Evolutionary conservation across 23 tunicate genomes (phyloP), one percentile per base, ranked within the genome.

Genomic region (Aplidium turbinatum): DNA sequence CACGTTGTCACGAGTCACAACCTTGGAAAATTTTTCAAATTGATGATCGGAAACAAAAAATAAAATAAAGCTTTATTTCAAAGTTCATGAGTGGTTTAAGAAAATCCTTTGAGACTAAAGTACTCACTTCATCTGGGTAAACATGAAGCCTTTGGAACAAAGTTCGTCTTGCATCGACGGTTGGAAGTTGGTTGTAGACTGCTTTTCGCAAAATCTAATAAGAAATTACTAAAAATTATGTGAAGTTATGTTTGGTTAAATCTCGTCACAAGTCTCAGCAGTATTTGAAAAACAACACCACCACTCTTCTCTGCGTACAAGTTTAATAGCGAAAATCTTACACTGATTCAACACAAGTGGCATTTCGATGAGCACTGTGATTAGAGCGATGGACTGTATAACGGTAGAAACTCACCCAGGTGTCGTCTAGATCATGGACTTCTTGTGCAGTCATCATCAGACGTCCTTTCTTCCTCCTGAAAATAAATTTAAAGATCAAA

Each of bases 381-480:
- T n/a, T n/a, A n/a, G n/a, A n/a, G n/a, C n/a, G n/a, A n/a, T n/a
- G n/a, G n/a, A n/a, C n/a, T n/a, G n/a, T n/a, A n/a, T n/a, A n/a
- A n/a, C n/a, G n/a, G n/a, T n/a, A n/a, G n/a, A 50, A 18, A 1
- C 71, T 69, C 47, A 87, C 95, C 97, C 97, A 90, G 0, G 90
- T 90, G n/a, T 87, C 63, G 63, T 90, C 97, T 23, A 83, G 75
- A 53, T 78, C 65, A 61, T 90, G 97, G 63, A 90, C 70, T 62
- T 83, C 36, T 22, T 33, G 68, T 2, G 97, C 97, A 20, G 58
- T 76, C 85, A 90, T 76, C 48, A 20, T 48, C 30, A 83, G 42
- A 25, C 61, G 28, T 3, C 97, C 97, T 52, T 68, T 88, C 46
- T 51, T 70, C 16, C 96, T 65, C 25, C 95, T 76, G 60, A 20